A percentile compares a stretch with the other conserved stretches of the same genome.
phyloP scores from a whole-genome alignment of 2,888 invertebrate species.

The Siphlonurus alternatus region DNA sequence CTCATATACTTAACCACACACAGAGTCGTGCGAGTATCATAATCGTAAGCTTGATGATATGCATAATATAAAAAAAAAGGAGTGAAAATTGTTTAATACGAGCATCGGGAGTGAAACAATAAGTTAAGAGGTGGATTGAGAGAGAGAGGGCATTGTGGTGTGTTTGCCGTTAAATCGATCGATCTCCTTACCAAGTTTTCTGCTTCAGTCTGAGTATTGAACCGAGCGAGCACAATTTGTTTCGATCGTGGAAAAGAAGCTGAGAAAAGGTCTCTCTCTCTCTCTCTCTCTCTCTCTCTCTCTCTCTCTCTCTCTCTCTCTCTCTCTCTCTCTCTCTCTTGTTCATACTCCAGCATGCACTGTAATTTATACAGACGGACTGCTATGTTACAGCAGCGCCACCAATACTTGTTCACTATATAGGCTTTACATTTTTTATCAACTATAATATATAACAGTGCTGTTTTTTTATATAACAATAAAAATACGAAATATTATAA shows the following conservation, averaged over 20 bases:
- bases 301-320: no score
- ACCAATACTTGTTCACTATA: no score
- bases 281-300: no score
- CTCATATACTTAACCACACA: background rate
- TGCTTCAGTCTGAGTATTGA: background rate
- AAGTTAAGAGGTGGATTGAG: background rate
- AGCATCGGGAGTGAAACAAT: conserved; percentile 1
- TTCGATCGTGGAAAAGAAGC: background rate
- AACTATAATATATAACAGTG: no score
- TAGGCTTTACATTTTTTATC: no score
- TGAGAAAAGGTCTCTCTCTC: background rate
- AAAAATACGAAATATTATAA: no score
- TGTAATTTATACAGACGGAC: no score
- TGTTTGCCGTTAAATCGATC: conserved; percentile 4
- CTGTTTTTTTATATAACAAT: no score
- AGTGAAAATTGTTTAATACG: conserved; percentile 2
- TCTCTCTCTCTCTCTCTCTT: no score
- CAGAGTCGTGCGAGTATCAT: background rate
- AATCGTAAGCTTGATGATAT: background rate
- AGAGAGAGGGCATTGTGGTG: conserved; percentile 1
- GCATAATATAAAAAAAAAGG: background rate
- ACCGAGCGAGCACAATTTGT: background rate
- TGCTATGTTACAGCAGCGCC: no score
- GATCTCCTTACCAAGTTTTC: background rate
- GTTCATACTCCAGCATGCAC: no score